Base-by-base conservation (phyloP, 2,113 vertebrate genomes). In the Rhadina sibilatrix region DNA sequence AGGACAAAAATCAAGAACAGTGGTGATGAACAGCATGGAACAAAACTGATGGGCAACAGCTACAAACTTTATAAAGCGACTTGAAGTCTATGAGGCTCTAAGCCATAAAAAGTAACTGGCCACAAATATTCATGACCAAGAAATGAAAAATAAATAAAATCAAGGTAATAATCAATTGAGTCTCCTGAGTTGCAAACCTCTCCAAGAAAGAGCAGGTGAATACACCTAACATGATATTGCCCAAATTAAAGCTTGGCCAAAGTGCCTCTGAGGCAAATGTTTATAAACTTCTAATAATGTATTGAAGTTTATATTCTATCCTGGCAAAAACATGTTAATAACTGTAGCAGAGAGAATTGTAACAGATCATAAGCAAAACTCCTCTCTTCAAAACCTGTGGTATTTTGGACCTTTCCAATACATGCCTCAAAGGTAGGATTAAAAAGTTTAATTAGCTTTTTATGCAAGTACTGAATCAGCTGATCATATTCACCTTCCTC, bases 401-500 rank as follows among this genome's bases (percentile, higher is more conserved):
- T 64, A 92, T 70, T 97, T 84, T 59, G 30, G 31, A 42, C 46
- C 60, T 88, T 90, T 94, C 83, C 69, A 87, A 86, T 22, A 86
- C 54, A 69, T 37, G 52, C 46, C 74, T 85, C 75, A 94, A 52
- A 81, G 59, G 69, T 5, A 94, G 33, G 31, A 95, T 86, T 91
- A 95, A 79, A 79, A 88, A 75, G 46, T 91, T 96, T 96, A 96
- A 98, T 92, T 95, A 97, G 93, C 50, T 86, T 78, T 90, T 60
- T 16, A 54, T 40, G 38, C 61, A 93, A 80, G 60, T 35, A 79
- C 50, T 77, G 68, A 96, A 75, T 47, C 79, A 97, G 94, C 84
- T 96, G 81, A 94, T 91, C n/a, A 22, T 49, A 59, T 79, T 70
- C 86, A 86, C 82, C 82, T 90, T 87, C 78, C 78, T 97, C 91